A percentile compares a stretch with the other conserved stretches of the same genome.
Conservation (phyloP, 1,140 invertebrate species). For the Paracyclopina nana region DNA sequence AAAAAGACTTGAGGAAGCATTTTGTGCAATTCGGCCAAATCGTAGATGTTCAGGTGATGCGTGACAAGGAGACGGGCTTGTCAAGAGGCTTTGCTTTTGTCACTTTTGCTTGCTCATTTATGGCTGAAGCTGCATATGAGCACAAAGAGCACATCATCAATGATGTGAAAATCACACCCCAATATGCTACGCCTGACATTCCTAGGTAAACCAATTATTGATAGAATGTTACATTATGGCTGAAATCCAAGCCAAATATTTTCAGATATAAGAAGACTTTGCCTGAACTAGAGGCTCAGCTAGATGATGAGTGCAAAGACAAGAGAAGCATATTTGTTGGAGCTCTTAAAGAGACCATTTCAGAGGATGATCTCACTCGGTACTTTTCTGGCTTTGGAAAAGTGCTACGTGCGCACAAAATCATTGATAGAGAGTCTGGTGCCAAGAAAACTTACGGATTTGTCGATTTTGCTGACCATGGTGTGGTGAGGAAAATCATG, state of each 20-base stretch:
- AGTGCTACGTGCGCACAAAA: slow-evolving; percentile 6
- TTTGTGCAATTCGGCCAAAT: slow-evolving; percentile 3
- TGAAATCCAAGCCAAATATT: slow-evolving; percentile 5
- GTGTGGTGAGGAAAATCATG: slow-evolving; percentile 12
- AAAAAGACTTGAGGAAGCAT: slow-evolving; percentile 8
- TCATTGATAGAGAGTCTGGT: slow-evolving; percentile 6
- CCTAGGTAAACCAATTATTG: neutral
- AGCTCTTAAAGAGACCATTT: slow-evolving; percentile 9
- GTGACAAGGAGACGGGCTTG: neutral
- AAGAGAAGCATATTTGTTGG: slow-evolving; percentile 15
- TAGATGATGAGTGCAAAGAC: slow-evolving; percentile 8
- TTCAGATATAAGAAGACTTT: slow-evolving; percentile 3
- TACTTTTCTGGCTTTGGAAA: slow-evolving; percentile 13
- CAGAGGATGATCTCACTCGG: slow-evolving; percentile 2
- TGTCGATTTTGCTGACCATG: slow-evolving; percentile 13
- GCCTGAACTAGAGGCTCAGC: neutral
- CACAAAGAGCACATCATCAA: neutral
- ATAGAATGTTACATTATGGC: neutral
- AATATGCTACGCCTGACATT: no score
- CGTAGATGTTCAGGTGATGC: slow-evolving; percentile 9
- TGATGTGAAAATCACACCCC: neutral
- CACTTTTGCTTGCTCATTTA: slow-evolving; percentile 14
- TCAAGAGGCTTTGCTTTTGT: slow-evolving; percentile 14
- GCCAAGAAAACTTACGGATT: slow-evolving; percentile 11
- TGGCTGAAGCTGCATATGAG: slow-evolving; percentile 9